Evolutionary conservation across 2,888 invertebrate genomes (phyloP).

Genomic region (Clivina fossor): DNA sequence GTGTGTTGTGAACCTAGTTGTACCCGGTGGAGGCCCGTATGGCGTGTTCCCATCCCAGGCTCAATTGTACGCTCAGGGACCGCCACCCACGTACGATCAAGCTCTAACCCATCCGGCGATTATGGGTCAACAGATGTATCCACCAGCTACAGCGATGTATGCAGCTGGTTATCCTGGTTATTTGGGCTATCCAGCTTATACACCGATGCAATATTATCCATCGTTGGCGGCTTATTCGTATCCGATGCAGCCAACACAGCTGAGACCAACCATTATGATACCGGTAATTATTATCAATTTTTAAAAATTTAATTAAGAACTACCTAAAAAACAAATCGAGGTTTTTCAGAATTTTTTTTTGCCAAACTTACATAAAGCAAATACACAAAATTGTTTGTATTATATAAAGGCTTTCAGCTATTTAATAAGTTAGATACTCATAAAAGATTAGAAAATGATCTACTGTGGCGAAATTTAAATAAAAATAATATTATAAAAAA

Average conservation of each 20-base stretch:
- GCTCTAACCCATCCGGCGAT: slow-evolving; percentile 63
- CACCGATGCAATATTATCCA: slow-evolving; percentile 72
- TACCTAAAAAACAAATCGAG: no score
- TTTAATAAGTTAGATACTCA: no score
- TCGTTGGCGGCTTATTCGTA: slow-evolving; percentile 64
- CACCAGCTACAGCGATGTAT: slow-evolving; percentile 69
- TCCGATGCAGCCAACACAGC: slow-evolving; percentile 65
- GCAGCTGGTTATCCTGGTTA: slow-evolving; percentile 71
- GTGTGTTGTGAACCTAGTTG: slow-evolving; percentile 42
- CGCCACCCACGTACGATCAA: slow-evolving; percentile 70
- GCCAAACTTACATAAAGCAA: no score
- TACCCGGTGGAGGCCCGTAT: slow-evolving; percentile 52
- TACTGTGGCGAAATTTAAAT: no score
- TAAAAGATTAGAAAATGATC: no score
- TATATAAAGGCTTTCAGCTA: no score
- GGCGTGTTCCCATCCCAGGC: slow-evolving; percentile 56
- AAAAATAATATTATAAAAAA: no score
- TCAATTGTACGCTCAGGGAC: slow-evolving; percentile 69
- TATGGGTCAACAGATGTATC: slow-evolving; percentile 65
- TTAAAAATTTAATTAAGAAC: no score
- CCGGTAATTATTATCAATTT: slow-evolving; percentile 72
- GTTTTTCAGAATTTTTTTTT: no score
- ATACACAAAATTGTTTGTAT: no score
- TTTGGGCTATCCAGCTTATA: slow-evolving; percentile 74
- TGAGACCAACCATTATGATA: slow-evolving; percentile 76